Evolutionary conservation across 2,113 vertebrate genomes (phyloP), one percentile per base, ranked within the genome.

Genomic region (Charadrius vociferus): DNA sequence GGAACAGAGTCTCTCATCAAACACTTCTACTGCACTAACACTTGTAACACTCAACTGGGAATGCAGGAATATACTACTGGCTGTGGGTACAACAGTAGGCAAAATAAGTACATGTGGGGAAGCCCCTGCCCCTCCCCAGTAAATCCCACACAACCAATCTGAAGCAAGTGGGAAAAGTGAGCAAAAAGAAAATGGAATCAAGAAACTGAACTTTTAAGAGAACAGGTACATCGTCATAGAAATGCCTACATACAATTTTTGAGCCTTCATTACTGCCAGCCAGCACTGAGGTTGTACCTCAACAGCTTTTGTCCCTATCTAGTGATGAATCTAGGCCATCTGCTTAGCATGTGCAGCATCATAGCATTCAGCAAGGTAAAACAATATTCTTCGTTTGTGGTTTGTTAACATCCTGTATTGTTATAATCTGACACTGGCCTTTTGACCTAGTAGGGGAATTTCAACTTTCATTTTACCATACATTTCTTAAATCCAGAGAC

Each of bases 371-470:
- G 29, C 19, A 81, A 74, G 47, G 59, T 12, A 41, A 91, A 56
- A 62, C 72, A 71, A 5, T 1, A 7, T 12, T 66, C 63, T 88
- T 61, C 1, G 0, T 21, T 45, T 74, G 94, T 55, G 80, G 83
- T 80, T 90, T 78, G 41, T 41, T 55, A 66, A 29, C 79, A 94
- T 97, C 83, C 86, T 94, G 77, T 67, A 58, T 5, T 53, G 55
- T 65, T 66, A 58, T 16, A 58, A 83, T 29, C 68, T 63, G 32
- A 67, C 73, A 89, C 77, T 94, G 77, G 81, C 93, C 81, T 94
- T 96, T 84, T 93, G 81, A 94, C 89, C 81, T 19, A 36, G 39
- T 1, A 73, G 23, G 19, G 36, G 23, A 56, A 71, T 34, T 81
- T 62, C 47, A 66, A 45, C n/a, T 73, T 62, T 45, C 50, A 23